Evolutionary conservation across 2,113 vertebrate species (phyloP).

Genomic region (Oreochromis spilurus): DNA sequence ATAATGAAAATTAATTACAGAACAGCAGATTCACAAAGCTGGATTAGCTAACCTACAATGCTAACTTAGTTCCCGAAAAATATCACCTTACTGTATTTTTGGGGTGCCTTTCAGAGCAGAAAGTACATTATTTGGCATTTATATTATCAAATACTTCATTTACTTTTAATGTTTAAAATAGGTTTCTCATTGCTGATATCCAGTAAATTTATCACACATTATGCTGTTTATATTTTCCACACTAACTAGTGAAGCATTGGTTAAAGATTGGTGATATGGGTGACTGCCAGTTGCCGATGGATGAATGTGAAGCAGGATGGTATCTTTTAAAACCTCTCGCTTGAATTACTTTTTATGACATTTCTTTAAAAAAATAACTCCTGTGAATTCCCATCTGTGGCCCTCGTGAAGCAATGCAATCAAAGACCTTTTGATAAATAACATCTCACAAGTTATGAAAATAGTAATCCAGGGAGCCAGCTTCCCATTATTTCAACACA

Average conservation of each 20-base stretch:
- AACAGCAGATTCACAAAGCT: not conserved
- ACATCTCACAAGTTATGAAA: slow-evolving; percentile 90
- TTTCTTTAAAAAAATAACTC: not conserved
- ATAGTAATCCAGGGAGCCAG: slow-evolving; percentile 91
- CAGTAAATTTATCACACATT: not conserved
- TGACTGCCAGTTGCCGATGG: not conserved
- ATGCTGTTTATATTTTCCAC: not conserved
- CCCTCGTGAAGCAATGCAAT: slow-evolving; percentile 61
- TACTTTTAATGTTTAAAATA: not conserved
- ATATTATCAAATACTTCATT: not conserved
- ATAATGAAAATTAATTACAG: not conserved
- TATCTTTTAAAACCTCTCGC: not conserved
- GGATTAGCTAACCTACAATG: not conserved
- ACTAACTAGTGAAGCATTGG: not conserved
- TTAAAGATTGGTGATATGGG: not conserved
- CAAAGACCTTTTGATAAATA: slow-evolving; percentile 89
- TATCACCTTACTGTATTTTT: not conserved
- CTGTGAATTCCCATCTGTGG: not conserved
- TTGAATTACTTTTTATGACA: not conserved
- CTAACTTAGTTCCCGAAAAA: not conserved
- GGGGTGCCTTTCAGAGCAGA: not conserved
- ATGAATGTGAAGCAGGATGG: not conserved
- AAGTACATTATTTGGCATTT: not conserved
- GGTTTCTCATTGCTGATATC: not conserved
- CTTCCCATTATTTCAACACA: slow-evolving; percentile 81